These are phyloP conservation scores for Nasonia oneida DNA, from an alignment of 2,888 invertebrate species.

Conservation along the genomic window DNA sequence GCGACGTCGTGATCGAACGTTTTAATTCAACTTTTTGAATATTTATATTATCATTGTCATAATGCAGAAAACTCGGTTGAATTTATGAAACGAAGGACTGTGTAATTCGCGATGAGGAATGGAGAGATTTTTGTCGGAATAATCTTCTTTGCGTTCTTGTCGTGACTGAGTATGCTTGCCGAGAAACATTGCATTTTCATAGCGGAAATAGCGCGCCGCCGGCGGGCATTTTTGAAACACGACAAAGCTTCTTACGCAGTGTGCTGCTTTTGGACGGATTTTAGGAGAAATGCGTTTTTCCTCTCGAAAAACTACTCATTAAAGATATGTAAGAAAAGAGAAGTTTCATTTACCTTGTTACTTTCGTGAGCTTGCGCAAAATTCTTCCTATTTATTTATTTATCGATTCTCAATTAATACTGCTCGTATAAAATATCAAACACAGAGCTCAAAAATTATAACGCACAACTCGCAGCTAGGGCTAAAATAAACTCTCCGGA, in stretches of 20 bases:
- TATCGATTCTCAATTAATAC: no score
- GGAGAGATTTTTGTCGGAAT: neutral
- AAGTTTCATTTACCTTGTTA: no score
- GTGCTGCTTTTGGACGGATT: neutral
- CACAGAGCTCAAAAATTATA: no score
- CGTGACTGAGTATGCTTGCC: neutral
- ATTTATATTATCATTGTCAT: no score
- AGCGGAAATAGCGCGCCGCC: constrained; percentile 3
- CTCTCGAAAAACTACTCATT: neutral
- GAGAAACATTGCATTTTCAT: constrained; percentile 45
- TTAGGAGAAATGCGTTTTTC: neutral
- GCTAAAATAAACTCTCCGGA: neutral
- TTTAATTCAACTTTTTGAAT: no score
- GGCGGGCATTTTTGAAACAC: constrained; percentile 4
- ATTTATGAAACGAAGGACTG: neutral
- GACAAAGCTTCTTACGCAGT: neutral
- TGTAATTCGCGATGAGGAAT: neutral
- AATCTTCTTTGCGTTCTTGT: neutral
- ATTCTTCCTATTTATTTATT: no score
- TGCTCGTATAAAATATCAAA: no score
- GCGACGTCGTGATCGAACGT: neutral
- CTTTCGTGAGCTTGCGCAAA: no score
- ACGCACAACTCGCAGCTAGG: no score
- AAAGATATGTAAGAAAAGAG: no score
- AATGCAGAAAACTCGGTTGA: no score